Percentiles rank a stretch among this genome's conserved stretches.
Evolutionary conservation across 2,797 vertebrate species (phyloP).

Genomic region (Onychomys arenicola): DNA sequence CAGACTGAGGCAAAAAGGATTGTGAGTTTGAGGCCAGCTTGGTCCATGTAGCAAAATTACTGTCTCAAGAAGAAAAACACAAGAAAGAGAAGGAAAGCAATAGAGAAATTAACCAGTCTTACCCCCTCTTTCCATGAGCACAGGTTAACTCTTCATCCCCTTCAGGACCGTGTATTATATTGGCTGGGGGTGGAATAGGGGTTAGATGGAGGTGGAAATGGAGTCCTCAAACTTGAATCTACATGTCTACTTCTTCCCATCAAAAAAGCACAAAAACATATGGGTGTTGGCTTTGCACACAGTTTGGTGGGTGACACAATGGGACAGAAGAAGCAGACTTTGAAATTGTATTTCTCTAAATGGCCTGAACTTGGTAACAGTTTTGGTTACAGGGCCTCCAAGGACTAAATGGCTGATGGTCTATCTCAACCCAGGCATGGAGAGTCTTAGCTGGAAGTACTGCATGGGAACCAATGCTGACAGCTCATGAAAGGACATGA

Average conservation of each 20-base stretch:
- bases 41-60: background rate
- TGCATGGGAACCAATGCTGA: background rate
- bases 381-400: slow-evolving; percentile 46
- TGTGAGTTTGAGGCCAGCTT: background rate
- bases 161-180: background rate
- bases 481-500: background rate
- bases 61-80: background rate
- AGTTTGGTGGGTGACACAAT: slow-evolving; percentile 55
- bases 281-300: background rate
- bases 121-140: background rate
- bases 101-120: background rate
- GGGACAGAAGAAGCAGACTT: slow-evolving; percentile 1
- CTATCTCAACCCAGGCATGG: background rate
- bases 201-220: fast-evolving
- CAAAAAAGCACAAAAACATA: background rate
- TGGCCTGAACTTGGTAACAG: background rate
- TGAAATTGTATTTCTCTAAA: slow-evolving; percentile 32
- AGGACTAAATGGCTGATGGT: background rate
- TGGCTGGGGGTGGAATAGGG: background rate
- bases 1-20: background rate
- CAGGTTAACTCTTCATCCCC: background rate
- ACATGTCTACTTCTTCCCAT: background rate
- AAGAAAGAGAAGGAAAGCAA: too few species aligned
- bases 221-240: background rate
- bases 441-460: background rate